Evolutionary conservation across 1,140 invertebrate species (phyloP).

Genomic region (Lepidurus arcticus): DNA sequence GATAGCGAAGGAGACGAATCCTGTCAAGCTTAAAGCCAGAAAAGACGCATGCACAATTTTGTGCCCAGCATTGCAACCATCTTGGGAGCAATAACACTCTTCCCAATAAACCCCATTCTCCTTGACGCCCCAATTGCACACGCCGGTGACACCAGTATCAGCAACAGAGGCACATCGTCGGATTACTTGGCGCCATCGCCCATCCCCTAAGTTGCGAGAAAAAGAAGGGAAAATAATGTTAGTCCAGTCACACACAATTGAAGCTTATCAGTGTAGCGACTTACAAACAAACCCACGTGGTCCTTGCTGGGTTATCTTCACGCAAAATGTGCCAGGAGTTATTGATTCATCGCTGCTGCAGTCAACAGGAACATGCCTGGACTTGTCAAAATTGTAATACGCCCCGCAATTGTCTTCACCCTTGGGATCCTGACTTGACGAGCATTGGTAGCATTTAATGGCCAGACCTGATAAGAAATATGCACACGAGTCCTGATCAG

Average conservation of each 20-base stretch:
- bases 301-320: constrained; percentile 81
- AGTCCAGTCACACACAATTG: background rate
- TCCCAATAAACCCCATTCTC: constrained; percentile 91
- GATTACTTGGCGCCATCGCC: constrained; percentile 85
- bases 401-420: constrained; percentile 78
- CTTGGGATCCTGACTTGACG: constrained; percentile 66
- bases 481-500: background rate
- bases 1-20: background rate
- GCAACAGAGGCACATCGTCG: constrained; percentile 81
- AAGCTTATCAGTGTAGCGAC: constrained; percentile 29
- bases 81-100: constrained; percentile 84
- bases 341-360: constrained; percentile 82
- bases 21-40: background rate
- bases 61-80: constrained; percentile 63
- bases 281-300: constrained; percentile 81
- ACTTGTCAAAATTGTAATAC: constrained; percentile 71
- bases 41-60: constrained; percentile 15
- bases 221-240: background rate
- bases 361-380: constrained; percentile 73
- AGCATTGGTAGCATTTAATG: constrained; percentile 82
- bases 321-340: constrained; percentile 88
- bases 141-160: constrained; percentile 80
- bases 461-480: constrained; percentile 49
- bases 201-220: constrained; percentile 62
- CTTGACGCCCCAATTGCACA: constrained; percentile 90